Base-by-base conservation (phyloP, 2,113 vertebrate species). In the Orthochromis malagaraziensis region DNA sequence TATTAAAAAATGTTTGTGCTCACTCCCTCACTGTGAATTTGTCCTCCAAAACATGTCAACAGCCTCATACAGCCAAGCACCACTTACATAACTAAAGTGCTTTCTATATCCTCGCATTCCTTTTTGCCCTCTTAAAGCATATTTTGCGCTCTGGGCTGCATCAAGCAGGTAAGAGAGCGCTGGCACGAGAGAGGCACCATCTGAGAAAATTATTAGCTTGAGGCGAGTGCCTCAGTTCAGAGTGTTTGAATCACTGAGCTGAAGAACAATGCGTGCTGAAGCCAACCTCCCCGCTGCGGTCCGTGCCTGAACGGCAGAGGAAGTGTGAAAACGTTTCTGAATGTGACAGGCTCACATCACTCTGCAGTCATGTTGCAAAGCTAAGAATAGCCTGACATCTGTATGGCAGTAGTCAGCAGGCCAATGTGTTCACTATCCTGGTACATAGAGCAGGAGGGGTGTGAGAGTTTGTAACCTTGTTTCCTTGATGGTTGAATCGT, bases 401-500 rank as follows among this genome's bases (percentile, higher is more conserved):
- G 42, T 10, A 19, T 38, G 70, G 65, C 6, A 35, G 77, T 10
- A 12, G 81, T 79, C 45, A 45, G 42, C 16, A 73, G 17, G 63
- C 49, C 21, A 24, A 40, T 38, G 9, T 13, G 35, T 19, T 65
- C 35, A 7, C 63, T 35, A 14, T 40, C 5, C 63, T 13, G 9
- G 29, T 42, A 9, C 9, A 31, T 1, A 14, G 5, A 29, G 60
- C 7, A 4, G 5, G 54, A 42, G 38, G 38, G 29, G 4, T 6
- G 54, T 19, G 45, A n/a, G 57, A 16, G 14, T 81, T 29, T 24
- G 5, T 40, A 4, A 99, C 99, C 97, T 99, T 99, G 96, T 99
- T 99, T 91, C 99, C 98, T 93, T 99, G 99, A 90, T 99, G 97
- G 94, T 97, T 99, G 96, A 99, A 99, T 87, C 98, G 96, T 95